Evolutionary conservation across 2,888 invertebrate genomes (phyloP).

Genomic region (Sphaerophoria taeniata): DNA sequence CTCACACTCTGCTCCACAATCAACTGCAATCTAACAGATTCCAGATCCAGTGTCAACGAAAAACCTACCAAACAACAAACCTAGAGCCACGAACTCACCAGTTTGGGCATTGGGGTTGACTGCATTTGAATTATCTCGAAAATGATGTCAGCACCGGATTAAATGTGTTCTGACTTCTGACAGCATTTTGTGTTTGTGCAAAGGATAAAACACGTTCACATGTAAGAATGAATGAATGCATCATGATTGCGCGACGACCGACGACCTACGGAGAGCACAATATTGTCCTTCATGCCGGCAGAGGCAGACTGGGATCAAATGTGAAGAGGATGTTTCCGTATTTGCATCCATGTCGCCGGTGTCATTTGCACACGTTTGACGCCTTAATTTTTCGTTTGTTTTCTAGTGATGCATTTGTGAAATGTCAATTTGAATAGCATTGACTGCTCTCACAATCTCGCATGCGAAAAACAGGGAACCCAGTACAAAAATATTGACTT

Average conservation of each 20-base stretch:
- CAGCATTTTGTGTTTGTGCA: slow-evolving; percentile 29
- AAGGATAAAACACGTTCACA: slow-evolving; percentile 17
- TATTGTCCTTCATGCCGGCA: slow-evolving; percentile 38
- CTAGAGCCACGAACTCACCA: neutral
- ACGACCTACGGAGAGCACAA: neutral
- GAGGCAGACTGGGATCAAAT: neutral
- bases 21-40: neutral
- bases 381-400: neutral
- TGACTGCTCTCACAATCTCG: slow-evolving; percentile 7
- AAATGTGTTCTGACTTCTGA: slow-evolving; percentile 30
- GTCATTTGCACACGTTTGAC: slow-evolving; percentile 31
- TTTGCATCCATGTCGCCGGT: slow-evolving; percentile 12
- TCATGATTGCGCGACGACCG: too few species aligned
- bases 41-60: neutral
- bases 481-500: neutral
- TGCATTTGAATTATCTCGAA: slow-evolving; percentile 41
- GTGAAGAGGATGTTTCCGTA: neutral
- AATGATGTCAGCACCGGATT: slow-evolving; percentile 45
- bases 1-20: neutral
- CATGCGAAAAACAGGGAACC: neutral
- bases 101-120: neutral
- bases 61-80: neutral
- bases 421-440: slow-evolving; percentile 24
- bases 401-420: slow-evolving; percentile 4
- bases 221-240: neutral